Base-by-base conservation (phyloP, 2,113 vertebrate species). In the Leptosomus discolor region DNA sequence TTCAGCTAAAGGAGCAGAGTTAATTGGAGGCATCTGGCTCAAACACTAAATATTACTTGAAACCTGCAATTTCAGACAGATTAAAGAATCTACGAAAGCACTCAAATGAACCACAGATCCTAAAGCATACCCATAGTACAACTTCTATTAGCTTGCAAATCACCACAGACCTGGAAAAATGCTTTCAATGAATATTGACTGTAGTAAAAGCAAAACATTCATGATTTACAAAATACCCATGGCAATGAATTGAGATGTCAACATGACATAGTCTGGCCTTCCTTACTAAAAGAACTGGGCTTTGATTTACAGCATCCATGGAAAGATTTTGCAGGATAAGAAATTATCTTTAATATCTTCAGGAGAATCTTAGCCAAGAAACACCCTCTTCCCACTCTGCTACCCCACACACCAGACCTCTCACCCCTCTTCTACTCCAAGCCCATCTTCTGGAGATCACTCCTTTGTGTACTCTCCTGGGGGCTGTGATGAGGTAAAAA, bases 1-100 rank as follows among this genome's bases (percentile, higher is more conserved):
- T 75, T 87, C 93, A 70, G 85, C 41, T n/a, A 15, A 68, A 94
- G 84, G 57, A 87, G 70, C 56, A 86, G 71, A 36, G 87, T 95
- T 97, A 94, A 96, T 78, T 88, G 94, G 92, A 94, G 85, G 81
- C 20, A 2, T 80, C 79, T 97, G 94, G 83, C 84, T 92, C 68
- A 87, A 92, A 81, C 77, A 68, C 76, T 19, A 12, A 80, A 88
- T 64, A 29, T 85, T 26, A 57, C 46, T 60, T 45, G 77, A 95
- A 97, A 97, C 86, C 94, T 95, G 84, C 83, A 92, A 87, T 97
- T 97, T 94, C 2, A 2, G 51, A 24, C 71, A 95, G 95, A 94
- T 93, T 90, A 95, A 95, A 97, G 96, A 73, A 45, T 48, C 94
- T 89, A 50, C 87, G 77, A 61, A 86, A 73, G 64, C 77, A 39